Percentiles rank a stretch among this genome's conserved stretches.
Conservation (phyloP, 2,888 invertebrate species). For the Liodrosophila aerea region DNA sequence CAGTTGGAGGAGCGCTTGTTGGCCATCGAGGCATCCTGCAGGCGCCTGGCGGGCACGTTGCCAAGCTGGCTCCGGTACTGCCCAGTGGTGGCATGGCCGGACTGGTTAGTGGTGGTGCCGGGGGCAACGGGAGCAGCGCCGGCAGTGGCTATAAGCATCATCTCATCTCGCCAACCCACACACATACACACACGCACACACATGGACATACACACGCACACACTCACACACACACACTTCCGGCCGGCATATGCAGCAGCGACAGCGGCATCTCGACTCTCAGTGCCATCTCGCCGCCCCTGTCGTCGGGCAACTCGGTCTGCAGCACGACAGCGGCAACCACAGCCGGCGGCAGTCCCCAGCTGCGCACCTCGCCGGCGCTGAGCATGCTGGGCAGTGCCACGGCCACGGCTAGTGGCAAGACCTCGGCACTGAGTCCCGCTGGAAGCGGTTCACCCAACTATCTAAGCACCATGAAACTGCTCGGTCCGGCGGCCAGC, state of each 20-base stretch:
- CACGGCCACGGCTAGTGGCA: constrained; percentile 55
- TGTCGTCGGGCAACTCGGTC: constrained; percentile 55
- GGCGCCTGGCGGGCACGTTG: constrained; percentile 30
- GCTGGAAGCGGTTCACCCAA: constrained; percentile 57
- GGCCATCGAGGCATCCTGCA: constrained; percentile 9
- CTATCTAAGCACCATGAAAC: constrained; percentile 72
- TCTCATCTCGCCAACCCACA: constrained; percentile 75
- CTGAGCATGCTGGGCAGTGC: constrained; percentile 67
- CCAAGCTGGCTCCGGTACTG: constrained; percentile 81
- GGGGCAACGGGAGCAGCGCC: constrained; percentile 25
- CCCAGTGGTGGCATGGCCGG: constrained; percentile 79
- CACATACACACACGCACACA: constrained; percentile 61
- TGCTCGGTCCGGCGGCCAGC: constrained; percentile 79
- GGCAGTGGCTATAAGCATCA: constrained; percentile 51
- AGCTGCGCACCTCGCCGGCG: constrained; percentile 76
- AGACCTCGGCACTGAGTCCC: constrained; percentile 64
- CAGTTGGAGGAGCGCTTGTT: constrained; percentile 15
- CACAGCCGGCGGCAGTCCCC: constrained; percentile 58
- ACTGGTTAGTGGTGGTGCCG: constrained; percentile 53
- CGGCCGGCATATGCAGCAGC: constrained; percentile 76
- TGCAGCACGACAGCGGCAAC: constrained; percentile 37
- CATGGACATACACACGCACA: constrained; percentile 26
- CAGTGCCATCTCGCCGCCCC: constrained; percentile 78
- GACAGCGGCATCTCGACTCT: constrained; percentile 80
- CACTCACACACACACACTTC: constrained; percentile 42